phyloP scores from a whole-genome alignment of 2,888 invertebrate species.

The Trichopoda pennipes region DNA sequence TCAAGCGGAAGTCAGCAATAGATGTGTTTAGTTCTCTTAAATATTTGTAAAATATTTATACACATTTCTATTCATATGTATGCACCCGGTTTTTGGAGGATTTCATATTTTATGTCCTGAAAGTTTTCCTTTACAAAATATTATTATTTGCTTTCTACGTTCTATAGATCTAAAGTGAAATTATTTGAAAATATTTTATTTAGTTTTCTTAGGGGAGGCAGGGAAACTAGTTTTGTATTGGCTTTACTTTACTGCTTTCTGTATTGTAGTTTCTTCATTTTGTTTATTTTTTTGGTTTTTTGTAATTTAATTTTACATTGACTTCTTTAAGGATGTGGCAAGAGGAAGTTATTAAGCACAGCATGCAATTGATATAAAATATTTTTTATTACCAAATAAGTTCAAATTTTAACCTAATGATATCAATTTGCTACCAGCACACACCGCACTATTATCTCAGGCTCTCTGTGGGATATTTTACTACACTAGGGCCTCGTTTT shows the following conservation, averaged over 20 bases:
- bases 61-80: constrained; percentile 22
- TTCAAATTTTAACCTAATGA: constrained; percentile 53
- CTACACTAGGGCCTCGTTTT: too few species aligned
- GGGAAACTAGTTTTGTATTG: constrained; percentile 29
- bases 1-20: constrained; percentile 68
- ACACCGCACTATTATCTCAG: neutral
- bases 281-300: neutral
- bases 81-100: neutral
- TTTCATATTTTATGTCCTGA: constrained; percentile 1
- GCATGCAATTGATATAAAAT: constrained; percentile 65
- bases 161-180: constrained; percentile 23
- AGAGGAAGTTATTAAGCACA: constrained; percentile 66
- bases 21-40: constrained; percentile 56
- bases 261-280: neutral
- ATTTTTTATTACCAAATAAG: constrained; percentile 58
- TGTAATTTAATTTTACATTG: constrained; percentile 28
- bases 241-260: constrained; percentile 6
- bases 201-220: constrained; percentile 18
- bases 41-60: constrained; percentile 50
- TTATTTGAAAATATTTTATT: constrained; percentile 31
- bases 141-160: constrained; percentile 59
- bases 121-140: constrained; percentile 62
- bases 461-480: constrained; percentile 13
- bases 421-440: constrained; percentile 10
- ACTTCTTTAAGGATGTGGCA: constrained; percentile 58